phyloP scores from a whole-genome alignment of 2,797 vertebrate genomes.

The Pangasius larnaudii region DNA sequence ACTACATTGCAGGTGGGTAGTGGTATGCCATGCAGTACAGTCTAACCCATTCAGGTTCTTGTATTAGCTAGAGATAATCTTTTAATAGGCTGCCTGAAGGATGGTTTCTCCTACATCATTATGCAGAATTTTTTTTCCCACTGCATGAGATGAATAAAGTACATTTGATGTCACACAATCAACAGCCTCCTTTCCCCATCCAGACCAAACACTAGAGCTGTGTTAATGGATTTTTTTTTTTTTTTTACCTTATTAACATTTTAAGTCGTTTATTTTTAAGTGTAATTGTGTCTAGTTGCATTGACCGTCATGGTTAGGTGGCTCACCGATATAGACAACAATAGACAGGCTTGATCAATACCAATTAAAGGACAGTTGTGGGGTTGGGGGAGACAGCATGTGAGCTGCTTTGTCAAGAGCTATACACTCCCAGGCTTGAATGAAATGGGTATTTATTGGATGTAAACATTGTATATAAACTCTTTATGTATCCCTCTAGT shows the following conservation, averaged over 20 bases:
- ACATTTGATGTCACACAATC: background rate
- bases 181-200: background rate
- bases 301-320: constrained; percentile 24
- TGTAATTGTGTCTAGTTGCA: constrained; percentile 10
- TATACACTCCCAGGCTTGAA: background rate
- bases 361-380: constrained; percentile 40
- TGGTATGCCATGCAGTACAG: background rate
- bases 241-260: background rate
- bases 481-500: background rate
- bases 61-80: background rate
- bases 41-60: background rate
- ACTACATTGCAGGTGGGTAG: background rate
- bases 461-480: background rate
- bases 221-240: background rate
- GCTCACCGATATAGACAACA: constrained; percentile 27
- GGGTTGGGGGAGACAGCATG: background rate
- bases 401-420: background rate
- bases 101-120: background rate
- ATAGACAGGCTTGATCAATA: constrained; percentile 41
- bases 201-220: background rate
- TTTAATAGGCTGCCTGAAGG: background rate
- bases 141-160: background rate
- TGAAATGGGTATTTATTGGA: background rate
- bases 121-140: background rate
- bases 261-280: background rate